Conservation (phyloP, 2,888 invertebrate genomes). For the Lypha dubia region DNA sequence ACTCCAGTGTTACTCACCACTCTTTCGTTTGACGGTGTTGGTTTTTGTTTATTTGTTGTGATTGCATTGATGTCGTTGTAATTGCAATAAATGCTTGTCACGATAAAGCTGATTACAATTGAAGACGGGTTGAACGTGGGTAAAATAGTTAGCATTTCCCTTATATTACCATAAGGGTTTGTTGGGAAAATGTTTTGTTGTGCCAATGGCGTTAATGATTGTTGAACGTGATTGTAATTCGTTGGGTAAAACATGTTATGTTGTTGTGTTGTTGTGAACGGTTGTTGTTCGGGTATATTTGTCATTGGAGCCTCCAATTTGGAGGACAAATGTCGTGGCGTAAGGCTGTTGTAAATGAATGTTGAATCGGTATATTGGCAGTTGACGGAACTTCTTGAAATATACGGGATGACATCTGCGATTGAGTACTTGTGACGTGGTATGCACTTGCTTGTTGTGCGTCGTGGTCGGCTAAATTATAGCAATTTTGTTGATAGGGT, state of each 20-base stretch:
- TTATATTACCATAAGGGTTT: constrained; percentile 36
- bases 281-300: not conserved
- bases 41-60: not conserved
- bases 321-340: no score
- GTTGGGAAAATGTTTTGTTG: not conserved
- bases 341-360: no score
- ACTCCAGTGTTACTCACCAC: not conserved
- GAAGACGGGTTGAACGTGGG: constrained; percentile 51
- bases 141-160: constrained; percentile 36
- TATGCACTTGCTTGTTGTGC: not conserved
- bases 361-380: not conserved
- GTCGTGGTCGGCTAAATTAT: not conserved
- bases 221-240: no score
- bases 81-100: constrained; percentile 42
- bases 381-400: not conserved
- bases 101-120: constrained; percentile 29
- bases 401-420: not conserved
- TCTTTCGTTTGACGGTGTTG: constrained; percentile 6
- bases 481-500: not conserved
- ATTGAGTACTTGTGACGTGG: not conserved
- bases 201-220: not conserved
- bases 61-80: constrained; percentile 30
- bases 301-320: no score
- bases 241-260: no score
- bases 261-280: no score